Base-by-base conservation (phyloP, 2,888 invertebrate genomes). In the Melanostoma mellinum region DNA sequence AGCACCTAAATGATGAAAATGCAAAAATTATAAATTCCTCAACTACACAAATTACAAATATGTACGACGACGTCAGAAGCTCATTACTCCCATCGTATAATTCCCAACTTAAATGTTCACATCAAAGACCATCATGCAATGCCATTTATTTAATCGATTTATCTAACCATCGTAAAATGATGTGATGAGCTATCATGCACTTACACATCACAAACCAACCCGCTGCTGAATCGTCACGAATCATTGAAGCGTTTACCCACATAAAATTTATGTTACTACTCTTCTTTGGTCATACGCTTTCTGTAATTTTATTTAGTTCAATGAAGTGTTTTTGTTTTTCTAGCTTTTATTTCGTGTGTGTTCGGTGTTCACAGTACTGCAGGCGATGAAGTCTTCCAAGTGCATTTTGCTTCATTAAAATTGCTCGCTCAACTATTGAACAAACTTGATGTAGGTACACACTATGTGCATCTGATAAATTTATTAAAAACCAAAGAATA, bases 331-430 rank as follows among this genome's bases (percentile, higher is more conserved):
- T 53, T 36, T 20, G 8, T 33, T 69, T 48, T 69, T 60, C 32
- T n/a, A 20, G 10, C 8, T 6, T 36, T 32, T 44, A 55, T 46
- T 63, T 38, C 3, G 46, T 63, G 9, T 50, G 3, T 30, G 36
- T 48, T n/a, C 4, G n/a, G 3, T 30, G 36, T 48, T n/a, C 4
- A 30, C 63, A 36, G 48, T 50, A 38, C n/a, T 30, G 38, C 30
- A 63, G 30, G 63, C 58, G 36, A 46, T 50, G 67, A 67, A 67
- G 65, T 53, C 72, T 58, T 60, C 58, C 72, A 67, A 78, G 65
- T 67, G 78, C 46, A 72, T 42, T 72, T 52, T 42, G 65, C 58
- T 65, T 78, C 78, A 78, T 72, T 78, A 60, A 78, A 78, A 78
- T 65, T 67, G 72, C 52, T 69, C 76, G 38, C 42, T n/a, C 65